Evolutionary conservation across 2,113 vertebrate species (phyloP), one percentile per base, ranked within the genome.

Genomic region (Archilochus colubris): DNA sequence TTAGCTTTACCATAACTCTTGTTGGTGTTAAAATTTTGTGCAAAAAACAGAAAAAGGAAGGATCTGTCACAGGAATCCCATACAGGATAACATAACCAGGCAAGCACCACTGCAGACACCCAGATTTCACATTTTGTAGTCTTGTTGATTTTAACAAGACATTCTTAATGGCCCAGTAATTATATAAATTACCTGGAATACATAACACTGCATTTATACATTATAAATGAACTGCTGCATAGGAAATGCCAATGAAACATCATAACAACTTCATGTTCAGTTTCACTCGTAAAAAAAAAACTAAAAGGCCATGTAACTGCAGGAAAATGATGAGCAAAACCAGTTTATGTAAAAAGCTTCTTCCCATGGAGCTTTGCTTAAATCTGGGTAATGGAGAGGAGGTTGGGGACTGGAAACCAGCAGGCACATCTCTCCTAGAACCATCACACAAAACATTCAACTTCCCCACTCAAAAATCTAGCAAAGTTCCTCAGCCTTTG

Each of bases 171-270:
- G 48, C 53, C 80, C 43, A 51, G 81, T 88, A 95, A 92, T 92
- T 91, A 94, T 48, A 94, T 70, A 86, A 92, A 96, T 94, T 95
- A 92, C 90, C 82, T 92, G 64, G 59, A 90, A 94, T 27, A 81
- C 40, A 57, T 59, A 87, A 82, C 91, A 92, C 66, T 78, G 73
- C 20, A 72, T 78, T 88, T 80, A 88, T 79, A 80, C 82, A 91
- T 82, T 84, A 84, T 75, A 93, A 88, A 90, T 85, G 51, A 93
- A 79, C 50, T 43, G 33, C 30, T 82, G 59, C 54, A 93, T 86
- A 89, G 53, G 69, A 93, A 95, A 64, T 2, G 0, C 44, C 86
- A 87, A 46, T n/a, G 27, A 86, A 93, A 36, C 53, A 69, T 7
- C 20, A 8, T 14, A 89, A 81, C 58, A 73, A 50, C 27, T 77